A percentile compares a stretch with the other conserved stretches of the same genome.
phyloP scores from a whole-genome alignment of 2,113 vertebrate genomes.

The Saccopteryx leptura region DNA sequence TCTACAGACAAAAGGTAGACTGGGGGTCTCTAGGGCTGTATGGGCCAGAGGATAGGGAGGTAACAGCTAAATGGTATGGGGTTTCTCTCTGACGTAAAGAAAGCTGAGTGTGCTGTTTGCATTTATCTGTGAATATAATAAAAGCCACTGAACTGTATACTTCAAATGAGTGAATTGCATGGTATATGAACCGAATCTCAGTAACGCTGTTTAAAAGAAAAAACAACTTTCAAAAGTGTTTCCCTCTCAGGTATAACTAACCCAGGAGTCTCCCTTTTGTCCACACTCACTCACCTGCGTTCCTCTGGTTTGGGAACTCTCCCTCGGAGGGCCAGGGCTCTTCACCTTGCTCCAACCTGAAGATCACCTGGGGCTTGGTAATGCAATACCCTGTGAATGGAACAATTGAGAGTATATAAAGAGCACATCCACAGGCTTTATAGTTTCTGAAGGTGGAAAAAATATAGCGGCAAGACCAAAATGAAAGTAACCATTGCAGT shows the following conservation, averaged over 20 bases:
- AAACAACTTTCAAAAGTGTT: not conserved
- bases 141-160: not conserved
- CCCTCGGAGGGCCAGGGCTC: conserved; percentile 23
- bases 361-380: conserved; percentile 51
- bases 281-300: not conserved
- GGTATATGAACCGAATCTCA: not conserved
- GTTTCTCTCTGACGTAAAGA: not conserved
- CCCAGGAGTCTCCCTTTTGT: not conserved
- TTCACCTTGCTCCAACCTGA: conserved; percentile 62
- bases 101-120: not conserved
- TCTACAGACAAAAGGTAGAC: not conserved
- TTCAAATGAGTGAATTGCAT: not conserved
- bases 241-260: not conserved
- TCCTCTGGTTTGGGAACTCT: not conserved
- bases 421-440: not conserved
- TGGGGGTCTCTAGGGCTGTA: not conserved
- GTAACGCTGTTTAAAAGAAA: not conserved
- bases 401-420: not conserved
- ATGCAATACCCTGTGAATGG: not conserved
- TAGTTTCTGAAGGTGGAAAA: not conserved
- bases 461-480: not conserved
- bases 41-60: not conserved
- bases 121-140: not conserved
- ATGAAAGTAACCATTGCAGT: not conserved
- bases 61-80: not conserved